Evolutionary conservation across 2,888 invertebrate genomes (phyloP).

Genomic region (Diogma glabrata): DNA sequence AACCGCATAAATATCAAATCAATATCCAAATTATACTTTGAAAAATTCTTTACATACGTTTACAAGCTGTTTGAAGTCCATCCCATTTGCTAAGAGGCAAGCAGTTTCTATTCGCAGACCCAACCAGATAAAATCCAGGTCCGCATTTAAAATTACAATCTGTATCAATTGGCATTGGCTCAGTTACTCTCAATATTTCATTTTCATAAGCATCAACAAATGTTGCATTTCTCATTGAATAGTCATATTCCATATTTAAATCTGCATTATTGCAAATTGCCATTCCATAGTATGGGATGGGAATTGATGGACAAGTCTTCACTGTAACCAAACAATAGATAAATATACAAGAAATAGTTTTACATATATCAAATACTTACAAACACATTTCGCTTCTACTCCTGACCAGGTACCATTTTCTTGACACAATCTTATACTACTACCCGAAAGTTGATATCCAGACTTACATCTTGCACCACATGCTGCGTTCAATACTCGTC

Average conservation of each 20-base stretch:
- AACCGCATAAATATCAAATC: too few species aligned
- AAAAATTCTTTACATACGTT: constrained; percentile 43
- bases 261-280: constrained; percentile 41
- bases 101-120: constrained; percentile 50
- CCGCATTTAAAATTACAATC: constrained; percentile 52
- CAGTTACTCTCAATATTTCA: constrained; percentile 21
- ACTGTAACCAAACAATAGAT: constrained; percentile 36
- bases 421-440: constrained; percentile 49
- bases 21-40: constrained; percentile 1
- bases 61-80: constrained; percentile 51
- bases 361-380: constrained; percentile 34
- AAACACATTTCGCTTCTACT: constrained; percentile 45
- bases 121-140: constrained; percentile 49
- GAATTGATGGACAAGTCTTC: constrained; percentile 47
- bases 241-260: constrained; percentile 22
- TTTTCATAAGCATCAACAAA: constrained; percentile 21
- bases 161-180: constrained; percentile 45
- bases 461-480: constrained; percentile 55
- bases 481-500: constrained; percentile 54
- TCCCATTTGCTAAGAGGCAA: constrained; percentile 57
- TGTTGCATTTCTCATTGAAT: constrained; percentile 22
- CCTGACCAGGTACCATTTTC: constrained; percentile 56
- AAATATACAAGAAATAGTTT: background rate
- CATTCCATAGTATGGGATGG: constrained; percentile 44
- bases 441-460: constrained; percentile 44